Conservation (phyloP, 1,140 invertebrate genomes). For the Drosophila auraria region DNA sequence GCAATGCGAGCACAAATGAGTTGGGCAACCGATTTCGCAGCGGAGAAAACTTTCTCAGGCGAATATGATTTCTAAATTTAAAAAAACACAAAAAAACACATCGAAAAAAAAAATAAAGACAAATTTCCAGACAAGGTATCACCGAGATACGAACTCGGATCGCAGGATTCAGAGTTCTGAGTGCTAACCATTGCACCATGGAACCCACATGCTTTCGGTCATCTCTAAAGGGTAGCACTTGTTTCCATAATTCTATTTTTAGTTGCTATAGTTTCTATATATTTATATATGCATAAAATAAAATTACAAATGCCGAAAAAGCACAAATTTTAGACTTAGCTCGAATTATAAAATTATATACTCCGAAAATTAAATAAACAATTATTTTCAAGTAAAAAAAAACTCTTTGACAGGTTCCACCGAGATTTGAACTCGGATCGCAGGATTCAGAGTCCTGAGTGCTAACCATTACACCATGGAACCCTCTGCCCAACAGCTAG, state of each 20-base stretch:
- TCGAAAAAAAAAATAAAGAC: background rate
- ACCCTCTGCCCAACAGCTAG: constrained; percentile 61
- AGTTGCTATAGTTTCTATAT: background rate
- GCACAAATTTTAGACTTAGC: background rate
- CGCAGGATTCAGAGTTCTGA: constrained; percentile 95
- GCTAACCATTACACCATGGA: constrained; percentile 95
- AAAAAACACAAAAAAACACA: background rate
- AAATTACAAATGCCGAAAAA: constrained; percentile 15
- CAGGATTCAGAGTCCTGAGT: constrained; percentile 95
- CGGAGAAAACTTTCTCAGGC: constrained; percentile 15
- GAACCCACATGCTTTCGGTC: constrained; percentile 82
- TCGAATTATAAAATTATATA: too few species aligned
- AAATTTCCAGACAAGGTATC: constrained; percentile 8
- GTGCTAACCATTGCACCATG: constrained; percentile 96
- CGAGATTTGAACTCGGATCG: constrained; percentile 89
- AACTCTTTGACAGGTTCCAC: constrained; percentile 3
- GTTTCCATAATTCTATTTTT: constrained; percentile 1
- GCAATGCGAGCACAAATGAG: constrained; percentile 26
- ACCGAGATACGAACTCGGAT: constrained; percentile 88
- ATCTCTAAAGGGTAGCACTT: background rate
- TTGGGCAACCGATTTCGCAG: constrained; percentile 5
- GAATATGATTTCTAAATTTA: background rate
- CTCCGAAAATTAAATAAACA: too few species aligned
- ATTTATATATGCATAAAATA: background rate
- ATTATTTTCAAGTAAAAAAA: background rate